Conservation (phyloP, 1,140 invertebrate species). For the Medauroidea extradentata region DNA sequence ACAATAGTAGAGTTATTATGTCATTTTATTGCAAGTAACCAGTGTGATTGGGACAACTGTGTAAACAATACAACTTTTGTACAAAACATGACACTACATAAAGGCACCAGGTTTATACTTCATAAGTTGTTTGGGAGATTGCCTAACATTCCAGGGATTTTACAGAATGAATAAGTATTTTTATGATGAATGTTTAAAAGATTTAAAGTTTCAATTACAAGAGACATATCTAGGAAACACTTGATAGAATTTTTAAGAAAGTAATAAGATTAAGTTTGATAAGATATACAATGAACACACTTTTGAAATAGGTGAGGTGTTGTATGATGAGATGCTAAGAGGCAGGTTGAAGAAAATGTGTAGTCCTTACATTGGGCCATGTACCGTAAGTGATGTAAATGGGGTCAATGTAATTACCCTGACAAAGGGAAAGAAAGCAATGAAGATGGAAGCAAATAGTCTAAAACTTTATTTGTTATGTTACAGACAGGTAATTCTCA, state of each 20-base stretch:
- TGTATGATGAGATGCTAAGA: not conserved
- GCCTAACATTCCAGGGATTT: slow-evolving; percentile 20
- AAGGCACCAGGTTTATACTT: slow-evolving; percentile 28
- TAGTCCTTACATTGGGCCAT: not conserved
- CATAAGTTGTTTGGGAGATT: slow-evolving; percentile 31
- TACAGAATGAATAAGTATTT: not conserved
- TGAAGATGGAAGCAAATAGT: not conserved
- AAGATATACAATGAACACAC: not conserved
- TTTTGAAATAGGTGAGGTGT: not conserved
- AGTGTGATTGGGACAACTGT: slow-evolving; percentile 35
- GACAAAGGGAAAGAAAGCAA: not conserved
- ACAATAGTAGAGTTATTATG: too few species aligned
- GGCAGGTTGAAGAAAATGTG: not conserved
- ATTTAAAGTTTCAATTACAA: too few species aligned
- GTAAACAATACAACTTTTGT: too few species aligned
- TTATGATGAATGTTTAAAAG: not conserved
- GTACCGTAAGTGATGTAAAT: not conserved
- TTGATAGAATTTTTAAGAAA: too few species aligned
- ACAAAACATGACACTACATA: slow-evolving; percentile 33
- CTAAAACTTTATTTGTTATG: not conserved
- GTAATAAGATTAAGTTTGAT: too few species aligned
- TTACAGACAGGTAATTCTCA: not conserved
- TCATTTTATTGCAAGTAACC: slow-evolving; percentile 23
- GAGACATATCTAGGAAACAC: too few species aligned
- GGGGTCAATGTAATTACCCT: not conserved